phyloP scores from a whole-genome alignment of 1,140 invertebrate genomes.

The Eciton burchellii region DNA sequence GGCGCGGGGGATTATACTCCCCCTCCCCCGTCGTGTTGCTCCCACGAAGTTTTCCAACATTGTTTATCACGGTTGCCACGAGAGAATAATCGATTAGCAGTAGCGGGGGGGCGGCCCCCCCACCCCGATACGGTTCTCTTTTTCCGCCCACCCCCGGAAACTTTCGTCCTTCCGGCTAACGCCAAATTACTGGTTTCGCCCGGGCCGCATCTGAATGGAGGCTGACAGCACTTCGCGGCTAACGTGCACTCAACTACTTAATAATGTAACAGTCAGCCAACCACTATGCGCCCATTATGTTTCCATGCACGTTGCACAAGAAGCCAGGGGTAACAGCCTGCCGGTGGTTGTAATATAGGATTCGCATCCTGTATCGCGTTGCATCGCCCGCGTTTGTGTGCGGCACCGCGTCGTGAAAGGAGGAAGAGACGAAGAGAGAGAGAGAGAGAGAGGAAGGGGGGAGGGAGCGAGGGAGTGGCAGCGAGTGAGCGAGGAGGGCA shows the following conservation, averaged over 20 bases:
- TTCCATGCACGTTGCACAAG: constrained; percentile 76
- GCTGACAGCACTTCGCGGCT: constrained; percentile 78
- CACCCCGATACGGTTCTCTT: constrained; percentile 27
- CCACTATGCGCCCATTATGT: constrained; percentile 80
- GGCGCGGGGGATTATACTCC: not conserved
- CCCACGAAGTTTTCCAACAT: constrained; percentile 59
- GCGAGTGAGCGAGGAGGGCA: not conserved
- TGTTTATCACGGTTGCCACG: constrained; percentile 60
- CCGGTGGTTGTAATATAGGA: constrained; percentile 71
- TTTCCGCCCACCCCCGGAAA: constrained; percentile 45
- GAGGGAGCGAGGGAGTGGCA: not conserved
- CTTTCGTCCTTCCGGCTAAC: constrained; percentile 56
- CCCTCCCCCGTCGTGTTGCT: too few species aligned
- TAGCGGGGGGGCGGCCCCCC: not conserved
- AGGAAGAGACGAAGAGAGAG: not conserved
- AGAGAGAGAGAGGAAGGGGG: not conserved
- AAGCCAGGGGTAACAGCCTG: constrained; percentile 69
- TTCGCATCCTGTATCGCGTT: constrained; percentile 69
- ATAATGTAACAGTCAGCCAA: constrained; percentile 81
- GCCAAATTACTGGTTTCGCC: constrained; percentile 70
- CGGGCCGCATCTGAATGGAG: constrained; percentile 72
- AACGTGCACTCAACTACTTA: constrained; percentile 82
- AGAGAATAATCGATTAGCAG: constrained; percentile 63
- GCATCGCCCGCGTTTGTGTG: constrained; percentile 50
- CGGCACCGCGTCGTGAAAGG: constrained; percentile 29